Percentiles rank a stretch among this genome's conserved stretches.
phyloP scores from a whole-genome alignment of 1,140 invertebrate genomes.

The Linepithema humile region DNA sequence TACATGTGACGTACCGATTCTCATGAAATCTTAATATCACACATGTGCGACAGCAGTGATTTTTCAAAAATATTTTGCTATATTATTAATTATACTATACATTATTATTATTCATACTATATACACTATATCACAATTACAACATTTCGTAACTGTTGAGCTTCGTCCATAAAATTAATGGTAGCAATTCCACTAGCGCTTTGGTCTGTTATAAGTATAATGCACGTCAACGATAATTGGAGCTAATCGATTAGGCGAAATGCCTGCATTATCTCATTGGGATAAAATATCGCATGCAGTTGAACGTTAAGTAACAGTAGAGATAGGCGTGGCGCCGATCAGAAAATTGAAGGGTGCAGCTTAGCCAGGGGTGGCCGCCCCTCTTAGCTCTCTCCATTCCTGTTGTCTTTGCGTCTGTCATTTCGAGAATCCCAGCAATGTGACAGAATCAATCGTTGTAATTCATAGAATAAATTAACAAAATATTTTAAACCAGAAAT shows the following conservation, averaged over 20 bases:
- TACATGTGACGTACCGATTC: too few species aligned
- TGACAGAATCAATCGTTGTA: not conserved
- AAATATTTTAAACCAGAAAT: not conserved
- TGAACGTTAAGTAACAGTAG: constrained; percentile 64
- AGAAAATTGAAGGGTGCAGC: constrained; percentile 72
- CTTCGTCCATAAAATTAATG: not conserved
- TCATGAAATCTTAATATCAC: too few species aligned
- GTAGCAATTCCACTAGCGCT: not conserved
- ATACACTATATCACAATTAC: not conserved
- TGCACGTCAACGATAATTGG: constrained; percentile 47
- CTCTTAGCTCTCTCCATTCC: not conserved
- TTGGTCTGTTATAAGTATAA: not conserved
- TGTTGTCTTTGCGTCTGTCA: not conserved
- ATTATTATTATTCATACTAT: not conserved
- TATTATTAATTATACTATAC: too few species aligned
- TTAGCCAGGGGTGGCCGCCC: constrained; percentile 38
- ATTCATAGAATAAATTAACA: not conserved
- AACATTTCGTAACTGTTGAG: not conserved
- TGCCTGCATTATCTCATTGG: constrained; percentile 60
- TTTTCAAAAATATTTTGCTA: too few species aligned
- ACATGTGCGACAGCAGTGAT: too few species aligned
- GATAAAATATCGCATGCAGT: constrained; percentile 71
- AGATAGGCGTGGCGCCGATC: constrained; percentile 75
- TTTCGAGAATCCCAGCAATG: not conserved
- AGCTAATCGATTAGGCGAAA: constrained; percentile 63